phyloP scores from a whole-genome alignment of 2,797 vertebrate species.

The Anableps anableps region DNA sequence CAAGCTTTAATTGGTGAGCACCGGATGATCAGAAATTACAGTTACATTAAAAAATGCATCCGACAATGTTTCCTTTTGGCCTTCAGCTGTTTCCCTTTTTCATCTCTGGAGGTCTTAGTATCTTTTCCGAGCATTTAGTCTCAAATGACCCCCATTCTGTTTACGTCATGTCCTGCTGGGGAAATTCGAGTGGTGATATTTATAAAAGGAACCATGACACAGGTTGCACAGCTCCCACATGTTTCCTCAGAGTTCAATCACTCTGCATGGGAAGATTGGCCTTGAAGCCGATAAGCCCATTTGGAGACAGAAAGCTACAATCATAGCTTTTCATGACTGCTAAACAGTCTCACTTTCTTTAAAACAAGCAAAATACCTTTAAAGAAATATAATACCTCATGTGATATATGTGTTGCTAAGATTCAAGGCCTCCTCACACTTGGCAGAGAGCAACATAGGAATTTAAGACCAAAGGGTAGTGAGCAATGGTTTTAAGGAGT shows the following conservation, averaged over 20 bases:
- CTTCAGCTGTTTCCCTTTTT: conserved; percentile 49
- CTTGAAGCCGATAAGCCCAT: conserved; percentile 63
- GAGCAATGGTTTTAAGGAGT: conserved; percentile 46
- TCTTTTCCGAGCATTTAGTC: conserved; percentile 63
- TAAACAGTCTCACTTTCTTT: conserved; percentile 59
- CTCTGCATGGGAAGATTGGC: conserved; percentile 55
- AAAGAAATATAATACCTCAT: conserved; percentile 64
- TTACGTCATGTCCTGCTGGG: conserved; percentile 64
- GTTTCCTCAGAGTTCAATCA: conserved; percentile 56
- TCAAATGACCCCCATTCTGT: conserved; percentile 55
- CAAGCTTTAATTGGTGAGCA: conserved; percentile 35
- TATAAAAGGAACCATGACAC: conserved; percentile 59
- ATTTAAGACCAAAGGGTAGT: conserved; percentile 58
- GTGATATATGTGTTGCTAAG: conserved; percentile 50
- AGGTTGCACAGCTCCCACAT: conserved; percentile 51
- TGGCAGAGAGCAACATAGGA: conserved; percentile 56
- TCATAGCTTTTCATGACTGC: conserved; percentile 57
- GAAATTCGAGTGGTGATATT: conserved; percentile 54
- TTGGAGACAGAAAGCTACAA: conserved; percentile 61
- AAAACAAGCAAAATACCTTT: conserved; percentile 69
- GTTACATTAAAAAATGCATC: conserved; percentile 52
- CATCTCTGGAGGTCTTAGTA: conserved; percentile 64
- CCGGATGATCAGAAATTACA: conserved; percentile 38
- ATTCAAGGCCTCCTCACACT: conserved; percentile 68
- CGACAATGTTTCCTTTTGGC: conserved; percentile 65